These are phyloP conservation scores for Lucilia sericata DNA, from an alignment of 1,140 invertebrate genomes.

Conservation along the genomic window DNA sequence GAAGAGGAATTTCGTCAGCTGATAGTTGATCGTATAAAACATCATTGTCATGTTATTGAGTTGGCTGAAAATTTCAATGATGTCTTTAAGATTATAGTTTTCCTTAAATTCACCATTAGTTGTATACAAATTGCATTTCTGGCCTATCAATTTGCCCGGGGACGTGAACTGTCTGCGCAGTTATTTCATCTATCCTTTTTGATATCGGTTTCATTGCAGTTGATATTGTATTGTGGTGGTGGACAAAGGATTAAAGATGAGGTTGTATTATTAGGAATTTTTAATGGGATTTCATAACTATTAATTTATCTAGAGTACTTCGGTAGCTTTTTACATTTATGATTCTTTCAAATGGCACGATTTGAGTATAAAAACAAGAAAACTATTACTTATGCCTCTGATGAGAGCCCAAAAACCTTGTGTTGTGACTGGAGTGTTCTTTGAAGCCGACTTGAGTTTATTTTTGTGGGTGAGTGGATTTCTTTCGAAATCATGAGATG, in stretches of 20 bases:
- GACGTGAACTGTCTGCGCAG: not conserved
- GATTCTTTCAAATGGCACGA: not conserved
- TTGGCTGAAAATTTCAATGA: not conserved
- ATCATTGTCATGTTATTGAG: not conserved
- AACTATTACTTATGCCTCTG: not conserved
- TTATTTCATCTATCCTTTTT: not conserved
- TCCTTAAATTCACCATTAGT: not conserved
- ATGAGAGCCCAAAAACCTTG: not conserved
- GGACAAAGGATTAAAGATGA: slow-evolving; percentile 22
- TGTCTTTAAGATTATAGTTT: not conserved
- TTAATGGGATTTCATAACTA: too few species aligned
- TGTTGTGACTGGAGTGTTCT: not conserved
- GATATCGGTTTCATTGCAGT: not conserved
- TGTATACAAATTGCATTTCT: slow-evolving; percentile 19
- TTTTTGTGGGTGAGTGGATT: slow-evolving; percentile 12
- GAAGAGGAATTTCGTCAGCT: not conserved
- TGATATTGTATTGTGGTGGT: slow-evolving; percentile 18
- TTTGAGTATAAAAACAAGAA: not conserved
- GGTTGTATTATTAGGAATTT: not conserved
- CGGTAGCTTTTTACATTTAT: not conserved
- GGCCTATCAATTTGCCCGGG: not conserved
- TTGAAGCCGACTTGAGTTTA: not conserved
- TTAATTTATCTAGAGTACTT: not conserved
- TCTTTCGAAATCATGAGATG: too few species aligned
- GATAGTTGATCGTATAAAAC: not conserved